These are phyloP conservation scores for Agrotis puta DNA, from an alignment of 2,888 invertebrate genomes.

Conservation along the genomic window DNA sequence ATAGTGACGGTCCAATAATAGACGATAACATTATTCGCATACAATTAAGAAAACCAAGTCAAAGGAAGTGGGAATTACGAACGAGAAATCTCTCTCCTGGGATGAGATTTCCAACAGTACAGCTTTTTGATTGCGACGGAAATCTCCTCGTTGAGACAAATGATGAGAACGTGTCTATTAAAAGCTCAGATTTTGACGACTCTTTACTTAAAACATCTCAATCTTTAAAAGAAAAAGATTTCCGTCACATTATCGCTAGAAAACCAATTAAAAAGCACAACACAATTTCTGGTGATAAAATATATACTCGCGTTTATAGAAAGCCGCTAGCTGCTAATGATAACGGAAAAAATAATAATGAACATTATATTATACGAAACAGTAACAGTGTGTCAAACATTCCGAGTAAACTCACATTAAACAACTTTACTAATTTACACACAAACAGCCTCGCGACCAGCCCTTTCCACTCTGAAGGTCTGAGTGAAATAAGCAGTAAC, in stretches of 20 bases:
- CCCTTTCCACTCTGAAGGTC: conserved; percentile 82
- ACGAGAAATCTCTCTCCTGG: conserved; percentile 92
- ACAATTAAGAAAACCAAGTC: conserved; percentile 91
- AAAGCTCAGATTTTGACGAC: conserved; percentile 83
- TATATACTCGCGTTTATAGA: conserved; percentile 85
- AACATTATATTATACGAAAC: conserved; percentile 76
- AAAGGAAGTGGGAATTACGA: conserved; percentile 92
- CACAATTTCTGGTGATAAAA: conserved; percentile 84
- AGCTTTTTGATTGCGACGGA: conserved; percentile 92
- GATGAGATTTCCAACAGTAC: conserved; percentile 91
- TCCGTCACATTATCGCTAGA: conserved; percentile 81
- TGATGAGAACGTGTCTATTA: conserved; percentile 89
- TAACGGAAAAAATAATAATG: conserved; percentile 66
- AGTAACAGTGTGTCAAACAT: conserved; percentile 83
- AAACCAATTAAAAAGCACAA: conserved; percentile 84
- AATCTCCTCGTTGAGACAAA: conserved; percentile 92
- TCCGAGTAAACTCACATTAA: conserved; percentile 84
- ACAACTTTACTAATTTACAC: conserved; percentile 78
- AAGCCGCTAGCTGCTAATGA: conserved; percentile 70
- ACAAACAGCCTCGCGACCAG: conserved; percentile 82
- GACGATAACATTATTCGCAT: conserved; percentile 91
- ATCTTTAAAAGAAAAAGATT: conserved; percentile 84
- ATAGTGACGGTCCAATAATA: conserved; percentile 87
- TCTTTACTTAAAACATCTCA: conserved; percentile 76
- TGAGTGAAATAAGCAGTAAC: conserved; percentile 88